Evolutionary conservation across 2,888 invertebrate species (phyloP).

Genomic region (Agrilus cyanescens): DNA sequence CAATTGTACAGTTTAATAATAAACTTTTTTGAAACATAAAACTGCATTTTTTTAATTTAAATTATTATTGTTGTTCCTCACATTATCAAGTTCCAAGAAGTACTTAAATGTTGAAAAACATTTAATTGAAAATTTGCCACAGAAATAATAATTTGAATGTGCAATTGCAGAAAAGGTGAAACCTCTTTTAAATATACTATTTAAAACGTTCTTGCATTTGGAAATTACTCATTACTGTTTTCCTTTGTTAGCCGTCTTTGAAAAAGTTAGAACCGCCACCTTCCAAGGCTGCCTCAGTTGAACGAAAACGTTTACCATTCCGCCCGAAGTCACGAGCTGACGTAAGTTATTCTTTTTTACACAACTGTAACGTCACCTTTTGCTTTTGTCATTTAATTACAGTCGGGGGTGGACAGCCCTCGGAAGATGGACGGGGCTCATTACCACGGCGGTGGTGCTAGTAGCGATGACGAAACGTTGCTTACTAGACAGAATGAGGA

Average conservation of each 20-base stretch:
- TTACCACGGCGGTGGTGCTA: constrained; percentile 36
- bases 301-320: constrained; percentile 25
- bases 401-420: background rate
- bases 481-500: constrained; percentile 65
- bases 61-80: no score
- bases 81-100: no score
- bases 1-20: no score
- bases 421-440: constrained; percentile 31
- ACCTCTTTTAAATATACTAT: no score
- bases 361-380: background rate
- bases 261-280: constrained; percentile 25
- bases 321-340: constrained; percentile 33
- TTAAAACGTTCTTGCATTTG: no score
- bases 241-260: constrained; percentile 26
- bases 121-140: no score
- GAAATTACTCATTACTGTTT: background rate
- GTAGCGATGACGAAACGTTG: constrained; percentile 43
- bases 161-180: no score
- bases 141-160: no score
- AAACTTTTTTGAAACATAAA: no score
- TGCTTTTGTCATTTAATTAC: background rate
- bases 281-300: constrained; percentile 27
- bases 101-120: no score
- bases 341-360: constrained; percentile 21
- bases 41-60: no score